Evolutionary conservation across 2,888 invertebrate genomes (phyloP).

Genomic region (Cephus pygmeus): DNA sequence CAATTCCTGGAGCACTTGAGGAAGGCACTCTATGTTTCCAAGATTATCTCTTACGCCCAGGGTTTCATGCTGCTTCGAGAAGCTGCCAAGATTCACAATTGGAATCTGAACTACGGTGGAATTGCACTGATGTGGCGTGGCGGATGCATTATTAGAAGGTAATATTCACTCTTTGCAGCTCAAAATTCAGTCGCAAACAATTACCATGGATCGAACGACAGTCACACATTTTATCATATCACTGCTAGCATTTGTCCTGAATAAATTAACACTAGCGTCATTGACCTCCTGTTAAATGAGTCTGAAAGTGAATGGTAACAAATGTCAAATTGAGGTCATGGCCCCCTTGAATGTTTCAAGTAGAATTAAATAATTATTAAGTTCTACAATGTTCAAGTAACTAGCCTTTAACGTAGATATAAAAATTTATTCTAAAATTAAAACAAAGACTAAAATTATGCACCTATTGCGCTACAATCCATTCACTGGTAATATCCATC

Average conservation of each 20-base stretch:
- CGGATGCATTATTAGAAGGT: conserved; percentile 97
- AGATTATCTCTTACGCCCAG: conserved; percentile 98
- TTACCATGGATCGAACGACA: too few species aligned
- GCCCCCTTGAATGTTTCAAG: not conserved
- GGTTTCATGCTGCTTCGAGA: conserved; percentile 96
- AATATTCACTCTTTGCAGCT: conserved; percentile 49
- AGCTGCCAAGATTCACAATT: conserved; percentile 89
- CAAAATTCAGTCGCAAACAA: not conserved
- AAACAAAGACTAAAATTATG: conserved; percentile 8
- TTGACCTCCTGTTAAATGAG: not conserved
- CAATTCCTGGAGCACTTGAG: conserved; percentile 86
- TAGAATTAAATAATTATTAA: not conserved
- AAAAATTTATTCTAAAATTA: conserved; percentile 4
- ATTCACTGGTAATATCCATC: not conserved
- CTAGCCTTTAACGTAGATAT: not conserved
- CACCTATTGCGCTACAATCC: not conserved
- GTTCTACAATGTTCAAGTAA: not conserved
- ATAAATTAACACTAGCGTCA: not conserved
- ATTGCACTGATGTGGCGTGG: conserved; percentile 99
- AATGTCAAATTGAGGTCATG: not conserved
- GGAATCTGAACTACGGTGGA: conserved; percentile 97
- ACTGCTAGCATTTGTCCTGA: not conserved
- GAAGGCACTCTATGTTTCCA: conserved; percentile 95
- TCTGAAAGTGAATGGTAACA: conserved; percentile 5
- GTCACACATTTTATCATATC: not conserved